These are phyloP conservation scores for Neomorphus geoffroyi DNA, from an alignment of 2,797 vertebrate genomes.

Conservation along the genomic window DNA sequence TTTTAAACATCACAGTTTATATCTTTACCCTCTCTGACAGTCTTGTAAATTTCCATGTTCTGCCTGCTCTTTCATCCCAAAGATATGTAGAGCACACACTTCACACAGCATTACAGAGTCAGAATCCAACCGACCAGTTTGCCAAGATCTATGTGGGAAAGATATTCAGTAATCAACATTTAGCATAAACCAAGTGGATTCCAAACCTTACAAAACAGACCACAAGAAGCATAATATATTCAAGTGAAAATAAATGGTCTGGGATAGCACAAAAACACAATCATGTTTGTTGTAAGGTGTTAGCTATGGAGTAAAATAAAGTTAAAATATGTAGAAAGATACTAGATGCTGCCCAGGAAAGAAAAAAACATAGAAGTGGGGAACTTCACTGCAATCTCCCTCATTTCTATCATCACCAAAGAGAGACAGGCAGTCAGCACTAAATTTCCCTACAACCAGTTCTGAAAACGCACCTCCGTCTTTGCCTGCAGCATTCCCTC, in stretches of 20 bases:
- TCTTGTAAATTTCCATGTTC: not conserved
- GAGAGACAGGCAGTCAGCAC: not conserved
- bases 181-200: not conserved
- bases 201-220: not conserved
- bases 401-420: not conserved
- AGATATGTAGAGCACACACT: not conserved
- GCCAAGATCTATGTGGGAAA: not conserved
- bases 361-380: not conserved
- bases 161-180: not conserved
- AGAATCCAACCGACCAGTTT: not conserved
- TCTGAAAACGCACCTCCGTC: not conserved
- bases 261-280: not conserved
- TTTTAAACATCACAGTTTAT: not conserved
- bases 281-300: not conserved
- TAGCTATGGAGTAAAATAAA: not conserved
- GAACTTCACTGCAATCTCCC: not conserved
- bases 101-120: not conserved
- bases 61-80: not conserved
- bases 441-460: not conserved
- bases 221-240: not conserved
- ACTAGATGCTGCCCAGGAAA: not conserved
- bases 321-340: not conserved
- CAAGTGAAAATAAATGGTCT: not conserved
- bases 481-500: not conserved
- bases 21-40: not conserved